Conservation (phyloP, 2,888 invertebrate genomes). For the Thereva nobilitata region DNA sequence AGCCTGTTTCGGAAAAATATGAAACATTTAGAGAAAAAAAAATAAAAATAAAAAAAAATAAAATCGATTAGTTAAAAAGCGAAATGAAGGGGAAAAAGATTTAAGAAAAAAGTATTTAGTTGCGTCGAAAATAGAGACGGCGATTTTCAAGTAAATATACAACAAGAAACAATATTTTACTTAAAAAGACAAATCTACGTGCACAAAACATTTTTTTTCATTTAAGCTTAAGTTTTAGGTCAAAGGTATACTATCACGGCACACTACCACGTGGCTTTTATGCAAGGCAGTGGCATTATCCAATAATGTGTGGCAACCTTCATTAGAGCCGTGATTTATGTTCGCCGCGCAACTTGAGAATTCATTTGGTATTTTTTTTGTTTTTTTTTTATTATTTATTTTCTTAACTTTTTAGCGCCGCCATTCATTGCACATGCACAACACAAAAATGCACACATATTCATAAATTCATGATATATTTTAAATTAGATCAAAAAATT, state of each 20-base stretch:
- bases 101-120: not conserved
- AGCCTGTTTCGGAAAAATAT: no score
- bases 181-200: not conserved
- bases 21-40: not conserved
- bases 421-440: no score
- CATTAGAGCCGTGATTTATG: no score
- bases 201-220: not conserved
- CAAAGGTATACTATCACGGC: slow-evolving; percentile 9
- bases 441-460: no score
- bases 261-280: not conserved
- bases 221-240: slow-evolving; percentile 17
- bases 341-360: no score
- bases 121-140: not conserved
- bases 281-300: no score
- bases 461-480: no score
- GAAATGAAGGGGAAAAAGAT: not conserved
- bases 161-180: not conserved
- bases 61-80: slow-evolving; percentile 9
- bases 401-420: no score
- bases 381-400: no score
- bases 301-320: no score
- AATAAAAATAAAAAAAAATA: slow-evolving; percentile 15
- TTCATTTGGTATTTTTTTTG: no score
- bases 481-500: no score
- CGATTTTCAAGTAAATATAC: not conserved